Conservation (phyloP, 2,797 vertebrate genomes). For the Cyclura pinguis region DNA sequence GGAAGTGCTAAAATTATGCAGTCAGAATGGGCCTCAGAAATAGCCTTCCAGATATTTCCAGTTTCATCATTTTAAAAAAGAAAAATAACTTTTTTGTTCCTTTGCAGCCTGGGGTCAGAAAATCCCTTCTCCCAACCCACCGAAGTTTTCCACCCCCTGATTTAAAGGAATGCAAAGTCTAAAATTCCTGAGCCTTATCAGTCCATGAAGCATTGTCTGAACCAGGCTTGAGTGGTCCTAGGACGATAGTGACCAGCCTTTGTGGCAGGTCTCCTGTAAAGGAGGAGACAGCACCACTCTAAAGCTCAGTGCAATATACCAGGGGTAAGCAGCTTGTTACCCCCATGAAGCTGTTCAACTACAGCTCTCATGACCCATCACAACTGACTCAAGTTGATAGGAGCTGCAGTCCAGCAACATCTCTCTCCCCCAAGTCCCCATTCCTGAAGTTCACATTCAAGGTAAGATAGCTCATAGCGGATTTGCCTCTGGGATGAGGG, state of each 20-base stretch:
- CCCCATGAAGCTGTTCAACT: background rate
- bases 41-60: no score
- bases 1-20: no score
- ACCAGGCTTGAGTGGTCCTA: background rate
- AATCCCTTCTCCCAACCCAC: background rate
- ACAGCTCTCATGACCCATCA: background rate
- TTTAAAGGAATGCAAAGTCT: background rate
- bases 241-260: background rate
- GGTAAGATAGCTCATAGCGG: background rate
- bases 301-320: background rate
- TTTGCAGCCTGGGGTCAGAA: no score
- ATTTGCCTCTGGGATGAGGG: background rate
- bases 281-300: background rate
- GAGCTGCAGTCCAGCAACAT: background rate
- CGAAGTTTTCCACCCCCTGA: background rate
- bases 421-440: background rate
- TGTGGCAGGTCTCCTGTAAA: no score
- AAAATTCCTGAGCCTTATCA: background rate
- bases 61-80: no score
- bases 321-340: background rate
- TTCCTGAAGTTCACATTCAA: background rate
- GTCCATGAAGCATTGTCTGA: background rate
- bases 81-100: no score
- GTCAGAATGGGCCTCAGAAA: no score
- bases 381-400: background rate